phyloP scores from a whole-genome alignment of 92 coral and sea anemone species.

The Virgularia gustaviana region DNA sequence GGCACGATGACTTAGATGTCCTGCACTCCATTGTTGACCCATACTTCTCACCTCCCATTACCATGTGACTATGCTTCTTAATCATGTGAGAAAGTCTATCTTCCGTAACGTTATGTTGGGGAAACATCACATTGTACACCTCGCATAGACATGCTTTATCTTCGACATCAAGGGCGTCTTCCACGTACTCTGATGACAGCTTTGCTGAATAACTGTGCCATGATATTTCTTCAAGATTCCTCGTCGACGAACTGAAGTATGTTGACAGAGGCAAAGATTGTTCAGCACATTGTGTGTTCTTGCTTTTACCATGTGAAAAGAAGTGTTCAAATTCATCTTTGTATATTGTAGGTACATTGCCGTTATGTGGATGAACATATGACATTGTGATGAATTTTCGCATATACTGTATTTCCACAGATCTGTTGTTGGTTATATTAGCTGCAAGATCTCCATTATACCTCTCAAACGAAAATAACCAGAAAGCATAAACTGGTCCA shows the following conservation, averaged over 20 bases:
- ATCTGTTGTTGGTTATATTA: conserved; percentile 16
- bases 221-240: not conserved
- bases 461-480: conserved; percentile 32
- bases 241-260: not conserved
- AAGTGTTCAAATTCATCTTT: not conserved
- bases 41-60: conserved; percentile 6
- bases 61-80: not conserved
- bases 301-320: not conserved
- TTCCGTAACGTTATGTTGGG: not conserved
- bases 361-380: not conserved
- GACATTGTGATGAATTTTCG: conserved; percentile 18
- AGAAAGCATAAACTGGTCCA: no score
- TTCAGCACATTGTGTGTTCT: not conserved
- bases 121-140: not conserved
- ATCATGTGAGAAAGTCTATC: not conserved
- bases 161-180: not conserved
- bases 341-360: not conserved
- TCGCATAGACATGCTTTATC: not conserved
- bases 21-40: conserved; percentile 16
- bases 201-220: not conserved
- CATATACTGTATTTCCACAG: conserved; percentile 33
- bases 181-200: not conserved
- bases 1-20: conserved; percentile 1
- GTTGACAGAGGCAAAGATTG: not conserved
- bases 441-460: conserved; percentile 20